These are phyloP conservation scores for Oxygymnocypris stewartii DNA, from an alignment of 2,113 vertebrate genomes.

Conservation along the genomic window DNA sequence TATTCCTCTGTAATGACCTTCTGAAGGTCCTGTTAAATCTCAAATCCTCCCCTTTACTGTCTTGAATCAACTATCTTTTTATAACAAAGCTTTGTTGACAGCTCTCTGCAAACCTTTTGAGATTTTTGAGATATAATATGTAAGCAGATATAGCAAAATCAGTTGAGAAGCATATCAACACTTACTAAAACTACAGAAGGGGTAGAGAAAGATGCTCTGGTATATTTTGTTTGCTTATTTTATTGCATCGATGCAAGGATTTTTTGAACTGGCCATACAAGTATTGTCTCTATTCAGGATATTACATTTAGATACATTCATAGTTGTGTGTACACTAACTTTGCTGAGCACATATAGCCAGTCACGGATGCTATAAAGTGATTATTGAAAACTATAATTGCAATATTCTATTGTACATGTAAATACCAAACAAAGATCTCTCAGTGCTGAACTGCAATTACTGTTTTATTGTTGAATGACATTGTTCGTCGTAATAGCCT, in stretches of 20 bases:
- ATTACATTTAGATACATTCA: slow-evolving; percentile 47
- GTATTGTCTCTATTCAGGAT: slow-evolving; percentile 40
- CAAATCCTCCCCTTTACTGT: slow-evolving; percentile 1
- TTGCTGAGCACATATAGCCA: slow-evolving; percentile 26
- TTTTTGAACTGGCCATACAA: slow-evolving; percentile 33
- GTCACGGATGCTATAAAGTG: slow-evolving; percentile 23
- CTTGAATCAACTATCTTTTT: slow-evolving; percentile 10
- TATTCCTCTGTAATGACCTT: slow-evolving; percentile 18
- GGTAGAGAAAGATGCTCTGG: neutral
- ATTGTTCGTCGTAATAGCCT: neutral
- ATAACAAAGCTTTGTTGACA: slow-evolving; percentile 20
- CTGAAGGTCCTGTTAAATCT: slow-evolving; percentile 20
- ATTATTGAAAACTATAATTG: slow-evolving; percentile 22
- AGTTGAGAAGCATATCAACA: neutral
- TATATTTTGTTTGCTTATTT: slow-evolving; percentile 35
- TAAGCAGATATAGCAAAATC: neutral
- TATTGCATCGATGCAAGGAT: neutral
- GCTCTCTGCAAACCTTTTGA: neutral
- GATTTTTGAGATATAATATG: neutral
- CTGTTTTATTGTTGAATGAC: neutral
- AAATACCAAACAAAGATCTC: neutral
- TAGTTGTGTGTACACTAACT: slow-evolving; percentile 16
- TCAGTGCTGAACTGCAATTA: neutral
- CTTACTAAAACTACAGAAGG: neutral
- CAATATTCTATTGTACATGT: neutral